phyloP scores from a whole-genome alignment of 2,113 vertebrate species.

The Dromiciops gliroides region DNA sequence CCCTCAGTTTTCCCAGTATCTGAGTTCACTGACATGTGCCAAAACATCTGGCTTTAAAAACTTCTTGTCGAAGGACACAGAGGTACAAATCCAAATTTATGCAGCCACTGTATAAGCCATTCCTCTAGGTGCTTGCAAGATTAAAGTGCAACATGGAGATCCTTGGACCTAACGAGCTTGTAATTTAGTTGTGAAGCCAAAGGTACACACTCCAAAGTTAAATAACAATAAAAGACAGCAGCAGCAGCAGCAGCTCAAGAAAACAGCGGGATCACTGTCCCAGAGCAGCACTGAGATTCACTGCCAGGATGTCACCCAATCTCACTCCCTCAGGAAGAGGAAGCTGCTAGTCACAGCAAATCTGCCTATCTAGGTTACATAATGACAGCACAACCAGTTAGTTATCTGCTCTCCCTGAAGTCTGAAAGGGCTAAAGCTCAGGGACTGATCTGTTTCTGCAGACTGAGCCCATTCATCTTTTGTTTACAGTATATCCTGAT shows the following conservation, averaged over 20 bases:
- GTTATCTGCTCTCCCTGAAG: background rate
- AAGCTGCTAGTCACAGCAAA: background rate
- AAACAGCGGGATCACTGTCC: background rate
- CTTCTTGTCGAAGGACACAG: background rate
- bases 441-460: background rate
- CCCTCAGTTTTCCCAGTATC: background rate
- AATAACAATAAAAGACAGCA: background rate
- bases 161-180: background rate
- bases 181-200: background rate
- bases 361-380: background rate
- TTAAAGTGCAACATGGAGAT: background rate
- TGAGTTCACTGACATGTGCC: background rate
- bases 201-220: background rate
- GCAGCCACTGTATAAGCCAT: background rate
- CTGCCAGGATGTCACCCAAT: background rate
- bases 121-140: background rate
- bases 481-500: background rate
- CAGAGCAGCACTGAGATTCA: background rate
- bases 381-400: background rate
- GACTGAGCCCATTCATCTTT: background rate
- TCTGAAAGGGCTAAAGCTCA: background rate
- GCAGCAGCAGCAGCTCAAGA: background rate
- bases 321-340: background rate
- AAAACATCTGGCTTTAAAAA: background rate
- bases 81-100: background rate